Base-by-base conservation (phyloP, 1,140 invertebrate genomes). In the Ceratitis capitata region DNA sequence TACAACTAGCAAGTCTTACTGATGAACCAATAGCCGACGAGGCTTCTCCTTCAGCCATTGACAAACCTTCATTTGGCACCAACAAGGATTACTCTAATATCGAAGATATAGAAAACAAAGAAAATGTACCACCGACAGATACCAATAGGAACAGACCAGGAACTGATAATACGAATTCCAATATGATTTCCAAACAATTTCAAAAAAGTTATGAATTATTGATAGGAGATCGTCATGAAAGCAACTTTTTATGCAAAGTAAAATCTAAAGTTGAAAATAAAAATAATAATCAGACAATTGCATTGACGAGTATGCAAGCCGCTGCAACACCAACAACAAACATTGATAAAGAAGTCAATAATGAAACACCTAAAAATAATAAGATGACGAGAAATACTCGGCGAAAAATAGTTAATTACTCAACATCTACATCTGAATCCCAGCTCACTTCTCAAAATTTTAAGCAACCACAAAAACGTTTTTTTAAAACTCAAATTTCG, bases 201-300 rank as follows among this genome's bases (percentile, higher is more conserved):
- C 69, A 42, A 26, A 78, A 45, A 78, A 78, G 69, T 5, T 78
- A 39, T 78, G 69, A 78, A 2, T 23, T 78, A 45, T 78, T 78
- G 19, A 78, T 78, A 47, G 69, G n/a, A 2, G 4, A 12, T 45
- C 16, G 39, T 45, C 42, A 78, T 2, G 14, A 42, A 12, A 23
- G 9, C 19, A 42, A 42, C 7, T 16, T n/a, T 1, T n/a, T n/a
- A n/a, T 14, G 19, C 14, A n/a, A 26, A 2, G 39, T 23, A 26
- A 14, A n/a, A 12, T 10, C 19, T 19, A 12, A 14, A 23, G 23
- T 10, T 23, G 23, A 45, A 3, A n/a, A 78, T 45, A 78, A 19
- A 45, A 78, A 78, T 0, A 7, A 26, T 12, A 78, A 45, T 23
- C 39, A 26, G 19, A 7, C 1, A 78, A 45, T 1, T n/a, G n/a